Base-by-base conservation (phyloP, 1,140 invertebrate genomes). In the Meloidogyne floridensis region DNA sequence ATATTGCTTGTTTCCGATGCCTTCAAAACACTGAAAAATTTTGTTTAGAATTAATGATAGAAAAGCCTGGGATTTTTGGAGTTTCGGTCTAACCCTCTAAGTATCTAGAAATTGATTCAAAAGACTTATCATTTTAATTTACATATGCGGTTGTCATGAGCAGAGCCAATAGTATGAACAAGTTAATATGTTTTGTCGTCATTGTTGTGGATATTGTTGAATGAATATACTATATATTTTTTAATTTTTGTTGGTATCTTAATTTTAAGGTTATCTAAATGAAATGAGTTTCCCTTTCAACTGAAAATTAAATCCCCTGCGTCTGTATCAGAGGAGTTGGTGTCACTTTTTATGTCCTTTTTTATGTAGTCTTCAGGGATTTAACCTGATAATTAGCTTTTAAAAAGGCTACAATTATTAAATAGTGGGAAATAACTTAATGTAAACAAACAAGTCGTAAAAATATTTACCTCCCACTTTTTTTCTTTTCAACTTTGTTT, bases 1-100 rank as follows among this genome's bases (percentile, higher is more conserved):
- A 5, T 59, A 54, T 10, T 72, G 71, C 11, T 74, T 47, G 72
- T 47, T 18, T 18, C 70, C 72, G 8, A 53, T 13, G 4, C 2
- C 7, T 74, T 74, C 72, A 54, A 65, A n/a, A n/a, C 59, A n/a
- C 59, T 65, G 32, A 65, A 65, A 65, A 65, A n/a, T 6, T n/a
- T 5, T 65, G n/a, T 65, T 47, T 47, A 0, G 5, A 32, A 32
- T 32, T 32, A 32, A 32, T 32, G 32, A 32, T 32, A 32, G 2
- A 32, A 32, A 32, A 32, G 1, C 32, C 32, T 32, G 32, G 32
- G 32, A 32, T 32, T 32, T 1, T 32, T 32, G 32, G 32, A 32
- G 32, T 32, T 32, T 32, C 32, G 32, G 32, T 32, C 2, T 32
- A 32, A 32, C 32, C 32, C 32, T 32, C 32, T 32, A 1, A 59